These are phyloP conservation scores for Eurosta solidaginis DNA, from an alignment of 1,140 invertebrate species.

Conservation along the genomic window DNA sequence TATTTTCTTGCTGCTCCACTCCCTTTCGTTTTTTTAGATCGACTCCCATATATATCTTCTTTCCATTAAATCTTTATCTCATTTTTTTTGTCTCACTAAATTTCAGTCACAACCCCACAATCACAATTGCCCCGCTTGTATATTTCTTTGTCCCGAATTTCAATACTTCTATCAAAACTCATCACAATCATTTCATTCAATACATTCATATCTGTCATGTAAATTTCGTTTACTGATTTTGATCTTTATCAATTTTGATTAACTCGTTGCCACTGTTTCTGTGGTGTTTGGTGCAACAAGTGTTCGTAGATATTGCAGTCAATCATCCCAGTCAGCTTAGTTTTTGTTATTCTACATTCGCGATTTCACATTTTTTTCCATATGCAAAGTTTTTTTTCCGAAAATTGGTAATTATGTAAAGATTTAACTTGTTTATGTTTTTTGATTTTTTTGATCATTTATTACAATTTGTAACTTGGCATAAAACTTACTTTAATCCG, in stretches of 20 bases:
- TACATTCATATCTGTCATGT: background rate
- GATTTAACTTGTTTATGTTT: background rate
- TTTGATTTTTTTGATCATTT: background rate
- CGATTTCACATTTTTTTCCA: background rate
- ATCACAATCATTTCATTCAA: background rate
- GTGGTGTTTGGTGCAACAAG: background rate
- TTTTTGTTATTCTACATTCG: background rate
- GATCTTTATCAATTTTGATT: slow-evolving; percentile 28
- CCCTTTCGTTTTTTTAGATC: too few relatives aligned
- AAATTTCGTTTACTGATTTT: background rate
- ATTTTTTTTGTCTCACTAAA: too few relatives aligned
- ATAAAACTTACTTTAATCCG: background rate
- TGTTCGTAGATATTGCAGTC: background rate
- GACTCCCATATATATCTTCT: too few relatives aligned
- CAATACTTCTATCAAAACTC: background rate
- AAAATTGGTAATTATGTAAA: background rate
- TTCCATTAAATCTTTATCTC: too few relatives aligned
- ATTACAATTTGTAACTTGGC: slow-evolving; percentile 5
- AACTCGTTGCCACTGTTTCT: background rate
- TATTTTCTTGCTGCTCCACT: too few relatives aligned
- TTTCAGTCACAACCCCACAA: too few relatives aligned
- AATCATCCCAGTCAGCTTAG: background rate
- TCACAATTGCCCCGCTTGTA: too few relatives aligned
- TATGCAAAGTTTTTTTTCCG: background rate
- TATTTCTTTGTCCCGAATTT: background rate